Evolutionary conservation across 1,140 invertebrate species (phyloP), one percentile per base, ranked within the genome.

Genomic region (Adoxophyes honmai): DNA sequence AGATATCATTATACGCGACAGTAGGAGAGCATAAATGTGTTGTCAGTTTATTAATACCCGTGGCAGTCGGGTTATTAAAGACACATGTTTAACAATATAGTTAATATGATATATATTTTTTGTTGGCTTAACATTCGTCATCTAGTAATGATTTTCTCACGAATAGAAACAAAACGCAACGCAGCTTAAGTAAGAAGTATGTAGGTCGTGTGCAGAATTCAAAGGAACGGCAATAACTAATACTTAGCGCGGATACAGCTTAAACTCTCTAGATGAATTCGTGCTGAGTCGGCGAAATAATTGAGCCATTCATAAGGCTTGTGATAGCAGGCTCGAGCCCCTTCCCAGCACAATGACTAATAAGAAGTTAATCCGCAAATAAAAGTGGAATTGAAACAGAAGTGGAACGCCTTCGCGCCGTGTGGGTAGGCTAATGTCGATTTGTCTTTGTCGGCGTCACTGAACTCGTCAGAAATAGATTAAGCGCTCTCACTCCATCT

Each of bases 361-460:
- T 86, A 88, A 88, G 83, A 86, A 86, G 82, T 88, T 88, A 88
- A 88, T 88, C 86, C 83, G 83, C 86, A 86, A 86, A 88, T 88
- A 86, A 88, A 88, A 88, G 86, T 86, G 77, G 82, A 86, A 88
- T 86, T 88, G 83, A 86, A 86, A 88, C 83, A 86, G 83, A 84
- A 86, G 78, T 84, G 79, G 73, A 69, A 75, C 81, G 78, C 83
- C 78, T 88, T 82, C 74, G 68, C 80, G 83, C 81, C 83, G 83
- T 86, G 85, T 88, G 80, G 82, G 85, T 88, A 86, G 85, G 83
- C 83, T 80, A 86, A 85, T 85, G 81, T 86, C 83, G 81, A 88
- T 88, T 86, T 86, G 86, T 88, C 83, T 84, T 81, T 86, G 86
- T 86, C 83, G 81, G 86, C 83, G 86, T 88, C 86, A 86, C 76